Conservation (phyloP, 35 echinoderm and acorn worm species). For the Ophioderma brevispina region DNA sequence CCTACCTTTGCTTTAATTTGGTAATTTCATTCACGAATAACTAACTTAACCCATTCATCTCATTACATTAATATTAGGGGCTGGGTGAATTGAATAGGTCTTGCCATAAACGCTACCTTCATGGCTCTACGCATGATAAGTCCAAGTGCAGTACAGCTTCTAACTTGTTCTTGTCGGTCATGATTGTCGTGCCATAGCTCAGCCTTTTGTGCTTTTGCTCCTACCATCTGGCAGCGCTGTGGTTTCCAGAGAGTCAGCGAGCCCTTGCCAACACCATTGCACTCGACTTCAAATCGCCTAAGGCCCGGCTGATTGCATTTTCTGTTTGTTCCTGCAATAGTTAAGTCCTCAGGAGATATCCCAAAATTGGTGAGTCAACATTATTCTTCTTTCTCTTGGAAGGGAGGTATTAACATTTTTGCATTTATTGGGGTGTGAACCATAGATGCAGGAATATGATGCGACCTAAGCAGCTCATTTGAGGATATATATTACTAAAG, state of each 20-base stretch:
- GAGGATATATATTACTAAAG: too few species aligned
- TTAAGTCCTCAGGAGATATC: constrained; percentile 42
- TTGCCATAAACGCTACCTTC: constrained; percentile 66
- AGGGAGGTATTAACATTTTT: too few species aligned
- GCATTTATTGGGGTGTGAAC: too few species aligned
- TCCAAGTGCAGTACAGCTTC: constrained; percentile 10
- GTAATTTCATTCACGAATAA: too few species aligned
- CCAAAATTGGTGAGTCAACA: constrained; percentile 60
- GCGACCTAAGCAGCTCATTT: too few species aligned
- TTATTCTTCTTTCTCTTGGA: too few species aligned
- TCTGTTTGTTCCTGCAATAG: constrained; percentile 56
- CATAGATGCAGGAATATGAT: too few species aligned
- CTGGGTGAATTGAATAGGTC: constrained; percentile 69
- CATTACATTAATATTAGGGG: constrained; percentile 72
- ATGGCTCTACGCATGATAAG: constrained; percentile 14
- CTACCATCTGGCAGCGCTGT: constrained; percentile 86
- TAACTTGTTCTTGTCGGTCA: constrained; percentile 73
- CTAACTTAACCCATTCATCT: too few species aligned
- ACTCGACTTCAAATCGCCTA: constrained; percentile 81
- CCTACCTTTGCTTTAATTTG: too few species aligned
- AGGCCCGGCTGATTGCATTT: constrained; percentile 74
- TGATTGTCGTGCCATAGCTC: constrained; percentile 61
- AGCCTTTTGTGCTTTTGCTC: constrained; percentile 82
- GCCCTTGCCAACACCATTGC: constrained; percentile 89
- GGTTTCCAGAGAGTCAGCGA: constrained; percentile 89